A percentile compares a stretch with the other conserved stretches of the same genome.
These are phyloP conservation scores for Eurystomus gularis DNA, from an alignment of 2,113 vertebrate species.

Conservation along the genomic window DNA sequence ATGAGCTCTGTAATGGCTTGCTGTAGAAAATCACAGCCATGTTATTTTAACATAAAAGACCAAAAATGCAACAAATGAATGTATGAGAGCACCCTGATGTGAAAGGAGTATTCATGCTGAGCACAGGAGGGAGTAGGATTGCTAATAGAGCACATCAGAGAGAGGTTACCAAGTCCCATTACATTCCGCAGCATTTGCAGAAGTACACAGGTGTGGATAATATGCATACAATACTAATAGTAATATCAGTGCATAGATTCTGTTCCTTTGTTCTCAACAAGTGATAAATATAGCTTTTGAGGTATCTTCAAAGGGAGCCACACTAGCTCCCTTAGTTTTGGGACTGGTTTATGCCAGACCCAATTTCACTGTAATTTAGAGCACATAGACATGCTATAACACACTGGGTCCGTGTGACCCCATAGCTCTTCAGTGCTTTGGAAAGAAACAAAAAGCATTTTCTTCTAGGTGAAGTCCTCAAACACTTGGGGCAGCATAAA, in stretches of 20 bases:
- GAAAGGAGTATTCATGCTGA: background rate
- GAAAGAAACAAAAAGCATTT: background rate
- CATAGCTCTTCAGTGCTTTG: background rate
- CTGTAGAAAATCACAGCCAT: background rate
- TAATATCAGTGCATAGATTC: background rate
- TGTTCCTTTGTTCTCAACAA: background rate
- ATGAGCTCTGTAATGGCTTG: background rate
- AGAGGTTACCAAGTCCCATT: background rate
- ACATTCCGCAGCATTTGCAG: fast-evolving
- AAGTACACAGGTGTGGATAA: background rate
- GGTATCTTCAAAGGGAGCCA: background rate
- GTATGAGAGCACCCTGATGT: background rate
- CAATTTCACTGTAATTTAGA: background rate
- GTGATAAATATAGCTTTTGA: background rate
- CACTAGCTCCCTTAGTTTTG: background rate
- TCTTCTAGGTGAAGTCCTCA: background rate
- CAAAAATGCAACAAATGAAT: background rate
- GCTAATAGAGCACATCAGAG: background rate
- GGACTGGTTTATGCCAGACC: background rate
- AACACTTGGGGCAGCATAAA: background rate
- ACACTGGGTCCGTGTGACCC: background rate
- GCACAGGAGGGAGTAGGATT: background rate
- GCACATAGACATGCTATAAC: background rate
- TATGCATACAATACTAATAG: background rate
- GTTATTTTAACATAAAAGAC: background rate